A percentile compares a stretch with the other conserved stretches of the same genome.
phyloP scores from a whole-genome alignment of 2,888 invertebrate species.

The Scelioninae gen. 2 region DNA sequence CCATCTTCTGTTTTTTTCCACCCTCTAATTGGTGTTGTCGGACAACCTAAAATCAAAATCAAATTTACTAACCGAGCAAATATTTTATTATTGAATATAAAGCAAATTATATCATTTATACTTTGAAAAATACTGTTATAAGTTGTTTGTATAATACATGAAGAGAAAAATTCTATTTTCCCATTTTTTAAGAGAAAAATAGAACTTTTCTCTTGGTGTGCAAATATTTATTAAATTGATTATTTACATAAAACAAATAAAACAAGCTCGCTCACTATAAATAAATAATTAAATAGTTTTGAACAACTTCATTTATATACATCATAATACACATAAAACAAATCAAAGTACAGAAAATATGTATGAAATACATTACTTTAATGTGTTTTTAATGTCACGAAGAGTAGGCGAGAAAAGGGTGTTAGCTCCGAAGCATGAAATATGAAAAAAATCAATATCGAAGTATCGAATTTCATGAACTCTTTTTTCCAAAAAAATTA shows the following conservation, averaged over 20 bases:
- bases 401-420: slow-evolving; percentile 50
- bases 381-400: slow-evolving; percentile 47
- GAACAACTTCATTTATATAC: slow-evolving; percentile 14
- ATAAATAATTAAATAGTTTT: slow-evolving; percentile 9
- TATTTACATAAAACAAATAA: slow-evolving; percentile 16
- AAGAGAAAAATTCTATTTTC: slow-evolving; percentile 23
- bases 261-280: slow-evolving; percentile 19
- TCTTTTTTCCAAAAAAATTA: slow-evolving; percentile 2
- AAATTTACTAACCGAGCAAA: slow-evolving; percentile 5
- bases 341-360: slow-evolving; percentile 39
- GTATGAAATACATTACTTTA: slow-evolving; percentile 49
- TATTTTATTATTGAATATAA: neutral
- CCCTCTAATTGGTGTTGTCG: slow-evolving; percentile 78
- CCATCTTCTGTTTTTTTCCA: slow-evolving; percentile 68
- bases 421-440: slow-evolving; percentile 58
- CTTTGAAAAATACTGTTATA: slow-evolving; percentile 10
- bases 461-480: slow-evolving; percentile 23
- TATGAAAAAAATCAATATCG: slow-evolving; percentile 56
- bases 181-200: too few relatives aligned
- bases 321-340: slow-evolving; percentile 37
- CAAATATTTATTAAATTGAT: slow-evolving; percentile 7
- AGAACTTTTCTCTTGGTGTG: slow-evolving; percentile 23
- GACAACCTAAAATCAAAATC: slow-evolving; percentile 77
- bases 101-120: slow-evolving; percentile 25
- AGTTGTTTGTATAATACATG: slow-evolving; percentile 47